Conservation (phyloP, 2,797 vertebrate genomes). For the Anomalospiza imberbis region DNA sequence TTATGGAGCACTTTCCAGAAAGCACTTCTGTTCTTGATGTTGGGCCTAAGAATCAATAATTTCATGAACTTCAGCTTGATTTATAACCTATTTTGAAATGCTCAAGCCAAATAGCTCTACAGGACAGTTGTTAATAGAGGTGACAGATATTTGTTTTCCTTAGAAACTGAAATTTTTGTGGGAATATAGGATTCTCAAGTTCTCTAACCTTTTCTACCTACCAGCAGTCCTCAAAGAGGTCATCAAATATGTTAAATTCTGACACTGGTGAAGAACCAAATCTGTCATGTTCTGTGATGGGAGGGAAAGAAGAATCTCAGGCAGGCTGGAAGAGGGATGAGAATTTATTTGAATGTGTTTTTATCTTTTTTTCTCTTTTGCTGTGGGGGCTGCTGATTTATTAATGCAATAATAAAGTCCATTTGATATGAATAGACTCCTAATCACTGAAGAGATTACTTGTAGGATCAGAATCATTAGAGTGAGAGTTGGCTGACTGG, state of each 20-base stretch:
- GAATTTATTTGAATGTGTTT: not conserved
- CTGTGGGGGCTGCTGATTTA: not conserved
- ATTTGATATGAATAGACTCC: not conserved
- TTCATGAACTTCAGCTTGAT: not conserved
- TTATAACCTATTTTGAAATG: conserved; percentile 1
- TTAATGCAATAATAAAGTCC: conserved; percentile 1
- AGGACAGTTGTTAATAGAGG: not conserved
- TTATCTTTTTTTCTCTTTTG: not conserved
- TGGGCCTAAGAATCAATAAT: not conserved
- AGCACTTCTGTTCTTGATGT: not conserved
- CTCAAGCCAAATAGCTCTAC: not conserved
- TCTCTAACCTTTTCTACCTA: not conserved
- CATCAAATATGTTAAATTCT: not conserved
- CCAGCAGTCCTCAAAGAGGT: not conserved
- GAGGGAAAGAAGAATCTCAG: not conserved
- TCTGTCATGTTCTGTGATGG: not conserved
- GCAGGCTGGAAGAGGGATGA: not conserved
- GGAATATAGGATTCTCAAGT: not conserved
- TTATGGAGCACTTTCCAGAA: not conserved
- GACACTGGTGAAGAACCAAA: not conserved
- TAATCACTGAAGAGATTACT: conserved; percentile 6
- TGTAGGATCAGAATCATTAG: not conserved
- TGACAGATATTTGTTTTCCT: not conserved
- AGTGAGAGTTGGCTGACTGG: not conserved
- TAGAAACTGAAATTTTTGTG: not conserved